A percentile compares a stretch with the other conserved stretches of the same genome.
phyloP scores from a whole-genome alignment of 2,888 invertebrate genomes.

The Smittia sp. region DNA sequence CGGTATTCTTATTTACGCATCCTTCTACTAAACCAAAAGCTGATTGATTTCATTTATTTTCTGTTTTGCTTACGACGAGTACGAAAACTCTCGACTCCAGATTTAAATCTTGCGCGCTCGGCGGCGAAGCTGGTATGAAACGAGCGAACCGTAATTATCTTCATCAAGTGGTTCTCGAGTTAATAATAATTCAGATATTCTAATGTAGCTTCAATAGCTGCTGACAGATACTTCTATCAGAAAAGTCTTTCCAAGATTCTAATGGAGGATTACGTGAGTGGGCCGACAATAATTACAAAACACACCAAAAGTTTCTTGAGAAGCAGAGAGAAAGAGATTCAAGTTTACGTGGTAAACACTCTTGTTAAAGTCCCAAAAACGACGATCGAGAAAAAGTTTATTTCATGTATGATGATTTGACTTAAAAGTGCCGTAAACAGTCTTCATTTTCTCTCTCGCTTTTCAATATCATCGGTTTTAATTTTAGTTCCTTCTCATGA shows the following conservation, averaged over 20 bases:
- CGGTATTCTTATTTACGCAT: too few relatives aligned
- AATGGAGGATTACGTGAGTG: constrained; percentile 5
- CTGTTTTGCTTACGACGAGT: neutral
- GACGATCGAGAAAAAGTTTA: neutral
- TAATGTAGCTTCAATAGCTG: too few relatives aligned
- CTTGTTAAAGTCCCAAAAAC: neutral
- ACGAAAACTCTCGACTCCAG: too few relatives aligned
- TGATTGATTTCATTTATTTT: constrained; percentile 30
- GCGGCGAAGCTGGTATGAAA: too few relatives aligned
- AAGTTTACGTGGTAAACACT: neutral
- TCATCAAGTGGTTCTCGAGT: too few relatives aligned
- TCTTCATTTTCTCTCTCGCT: neutral
- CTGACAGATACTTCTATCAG: neutral
- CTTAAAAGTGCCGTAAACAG: neutral
- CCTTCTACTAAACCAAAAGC: too few relatives aligned
- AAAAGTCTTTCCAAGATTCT: neutral
- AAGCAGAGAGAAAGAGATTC: neutral
- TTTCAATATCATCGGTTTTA: constrained; percentile 38
- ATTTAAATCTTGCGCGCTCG: too few relatives aligned
- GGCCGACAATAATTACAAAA: constrained; percentile 10
- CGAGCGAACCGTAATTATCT: too few relatives aligned
- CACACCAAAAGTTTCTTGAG: neutral
- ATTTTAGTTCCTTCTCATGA: constrained; percentile 14
- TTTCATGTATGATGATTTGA: constrained; percentile 8
- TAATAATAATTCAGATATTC: too few relatives aligned